These are phyloP conservation scores for Drosophila navojoa DNA, from an alignment of 1,140 invertebrate species.

Conservation along the genomic window DNA sequence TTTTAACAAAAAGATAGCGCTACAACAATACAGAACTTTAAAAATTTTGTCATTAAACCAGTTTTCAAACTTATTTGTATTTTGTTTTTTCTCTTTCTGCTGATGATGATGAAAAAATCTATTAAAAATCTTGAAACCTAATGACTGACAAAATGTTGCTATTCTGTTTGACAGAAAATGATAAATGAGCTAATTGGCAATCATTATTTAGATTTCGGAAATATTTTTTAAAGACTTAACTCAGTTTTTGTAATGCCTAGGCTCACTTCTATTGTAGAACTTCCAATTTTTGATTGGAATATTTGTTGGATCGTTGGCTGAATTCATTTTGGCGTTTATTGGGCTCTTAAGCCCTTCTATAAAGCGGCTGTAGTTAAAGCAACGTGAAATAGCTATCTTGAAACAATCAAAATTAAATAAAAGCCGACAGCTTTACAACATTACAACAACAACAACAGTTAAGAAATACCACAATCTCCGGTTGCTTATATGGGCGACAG, in stretches of 20 bases:
- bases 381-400: slow-evolving; percentile 31
- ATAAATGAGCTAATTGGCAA: neutral
- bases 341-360: slow-evolving; percentile 65
- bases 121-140: neutral
- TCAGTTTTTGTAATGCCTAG: neutral
- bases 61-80: neutral
- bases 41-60: neutral
- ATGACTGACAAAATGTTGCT: neutral
- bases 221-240: too few relatives aligned
- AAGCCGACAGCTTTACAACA: slow-evolving; percentile 31
- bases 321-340: slow-evolving; percentile 17
- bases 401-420: slow-evolving; percentile 58
- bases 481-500: slow-evolving; percentile 1
- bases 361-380: slow-evolving; percentile 21
- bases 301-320: slow-evolving; percentile 20
- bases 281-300: slow-evolving; percentile 52
- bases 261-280: neutral
- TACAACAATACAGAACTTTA: neutral
- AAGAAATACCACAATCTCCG: slow-evolving; percentile 37
- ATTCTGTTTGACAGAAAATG: neutral
- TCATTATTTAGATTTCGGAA: neutral
- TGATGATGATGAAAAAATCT: slow-evolving; percentile 1
- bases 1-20: too few relatives aligned
- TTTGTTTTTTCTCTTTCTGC: neutral
- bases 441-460: slow-evolving; percentile 13